A percentile compares a stretch with the other conserved stretches of the same genome.
Conservation (phyloP, 2,113 vertebrate species). For the Chloebia gouldiae region DNA sequence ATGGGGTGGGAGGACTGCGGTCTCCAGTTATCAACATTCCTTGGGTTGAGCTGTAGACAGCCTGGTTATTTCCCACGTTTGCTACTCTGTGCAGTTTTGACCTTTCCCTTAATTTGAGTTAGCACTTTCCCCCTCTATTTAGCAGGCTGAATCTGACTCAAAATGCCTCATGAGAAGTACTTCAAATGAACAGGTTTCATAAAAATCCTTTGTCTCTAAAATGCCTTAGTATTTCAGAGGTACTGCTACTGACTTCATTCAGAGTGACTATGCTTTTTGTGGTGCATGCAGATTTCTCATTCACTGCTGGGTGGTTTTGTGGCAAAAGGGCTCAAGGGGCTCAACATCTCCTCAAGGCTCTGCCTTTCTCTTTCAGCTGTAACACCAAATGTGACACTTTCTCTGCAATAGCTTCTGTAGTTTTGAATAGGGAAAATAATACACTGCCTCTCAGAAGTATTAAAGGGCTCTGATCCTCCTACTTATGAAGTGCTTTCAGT, state of each 20-base stretch:
- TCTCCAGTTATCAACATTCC: background rate
- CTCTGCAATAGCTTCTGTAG: background rate
- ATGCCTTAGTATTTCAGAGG: background rate
- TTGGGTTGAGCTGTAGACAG: background rate
- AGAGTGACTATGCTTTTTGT: background rate
- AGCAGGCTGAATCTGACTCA: background rate
- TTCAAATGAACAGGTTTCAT: background rate
- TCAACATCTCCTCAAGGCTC: background rate
- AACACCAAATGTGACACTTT: background rate
- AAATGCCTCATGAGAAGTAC: background rate
- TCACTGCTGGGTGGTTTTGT: background rate
- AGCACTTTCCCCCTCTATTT: background rate
- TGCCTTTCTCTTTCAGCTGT: background rate
- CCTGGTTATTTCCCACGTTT: background rate
- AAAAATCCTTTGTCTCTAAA: background rate
- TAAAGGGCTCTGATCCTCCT: background rate
- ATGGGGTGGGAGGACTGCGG: accelerated
- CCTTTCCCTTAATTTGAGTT: background rate
- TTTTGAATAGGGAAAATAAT: background rate
- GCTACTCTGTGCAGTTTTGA: background rate
- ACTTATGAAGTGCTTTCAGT: background rate
- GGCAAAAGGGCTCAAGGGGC: background rate
- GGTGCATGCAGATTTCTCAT: background rate
- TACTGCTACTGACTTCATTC: background rate
- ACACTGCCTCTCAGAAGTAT: background rate